A percentile compares a stretch with the other conserved stretches of the same genome.
Conservation (phyloP, 2,888 invertebrate genomes). For the Aethes cnicana region DNA sequence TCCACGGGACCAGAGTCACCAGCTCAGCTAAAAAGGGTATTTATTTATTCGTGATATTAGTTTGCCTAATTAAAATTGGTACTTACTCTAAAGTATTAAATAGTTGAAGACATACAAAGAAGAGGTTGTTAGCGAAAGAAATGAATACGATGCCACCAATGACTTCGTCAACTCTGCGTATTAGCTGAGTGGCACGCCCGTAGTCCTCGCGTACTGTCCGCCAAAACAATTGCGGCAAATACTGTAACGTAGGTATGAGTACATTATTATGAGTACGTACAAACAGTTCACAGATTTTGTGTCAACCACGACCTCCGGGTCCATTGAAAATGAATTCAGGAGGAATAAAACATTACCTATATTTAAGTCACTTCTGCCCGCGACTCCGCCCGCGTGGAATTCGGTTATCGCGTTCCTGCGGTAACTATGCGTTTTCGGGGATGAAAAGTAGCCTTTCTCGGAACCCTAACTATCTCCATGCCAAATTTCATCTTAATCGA, state of each 20-base stretch:
- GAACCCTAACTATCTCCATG: too few species aligned
- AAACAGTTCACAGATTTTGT: too few species aligned
- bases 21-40: not conserved
- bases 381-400: too few species aligned
- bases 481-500: too few species aligned
- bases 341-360: too few species aligned
- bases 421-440: too few species aligned
- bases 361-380: too few species aligned
- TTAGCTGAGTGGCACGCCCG: constrained; percentile 82
- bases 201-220: constrained; percentile 85
- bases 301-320: too few species aligned
- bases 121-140: constrained; percentile 87
- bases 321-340: too few species aligned
- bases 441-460: too few species aligned
- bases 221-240: constrained; percentile 86
- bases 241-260: constrained; percentile 67
- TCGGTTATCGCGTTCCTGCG: too few species aligned
- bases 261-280: not conserved
- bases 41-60: constrained; percentile 66
- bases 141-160: constrained; percentile 85
- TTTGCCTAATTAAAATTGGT: not conserved
- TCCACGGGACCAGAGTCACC: not conserved
- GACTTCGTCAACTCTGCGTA: constrained; percentile 83
- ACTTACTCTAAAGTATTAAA: constrained; percentile 87
- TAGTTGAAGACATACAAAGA: constrained; percentile 88